Evolutionary conservation across 2,797 vertebrate genomes (phyloP).

Genomic region (Alca torda): DNA sequence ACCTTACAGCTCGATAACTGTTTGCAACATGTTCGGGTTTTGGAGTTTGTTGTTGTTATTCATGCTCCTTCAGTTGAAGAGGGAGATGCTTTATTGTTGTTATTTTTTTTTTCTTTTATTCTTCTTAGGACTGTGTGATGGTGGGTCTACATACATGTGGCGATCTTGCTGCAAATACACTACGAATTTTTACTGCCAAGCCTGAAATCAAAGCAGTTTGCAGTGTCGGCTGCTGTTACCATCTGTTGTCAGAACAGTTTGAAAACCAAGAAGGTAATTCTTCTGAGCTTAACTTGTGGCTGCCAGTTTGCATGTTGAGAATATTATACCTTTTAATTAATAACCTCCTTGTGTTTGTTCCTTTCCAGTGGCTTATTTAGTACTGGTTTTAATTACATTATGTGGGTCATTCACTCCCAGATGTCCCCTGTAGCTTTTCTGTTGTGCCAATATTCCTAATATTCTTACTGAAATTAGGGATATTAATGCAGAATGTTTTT

Average conservation of each 20-base stretch:
- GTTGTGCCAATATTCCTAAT: constrained; percentile 4
- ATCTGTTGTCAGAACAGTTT: constrained; percentile 83
- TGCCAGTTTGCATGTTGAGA: background rate
- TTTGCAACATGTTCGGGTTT: background rate
- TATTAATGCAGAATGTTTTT: constrained; percentile 9
- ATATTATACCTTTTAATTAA: constrained; percentile 28
- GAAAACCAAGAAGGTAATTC: constrained; percentile 79
- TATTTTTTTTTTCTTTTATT: background rate
- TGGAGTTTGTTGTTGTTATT: background rate
- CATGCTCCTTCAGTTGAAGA: background rate
- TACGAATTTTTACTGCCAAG: constrained; percentile 88
- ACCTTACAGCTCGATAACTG: background rate
- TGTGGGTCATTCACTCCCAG: background rate
- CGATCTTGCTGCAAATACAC: constrained; percentile 86
- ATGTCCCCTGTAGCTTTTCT: constrained; percentile 15
- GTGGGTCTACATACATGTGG: constrained; percentile 97
- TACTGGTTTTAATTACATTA: constrained; percentile 15
- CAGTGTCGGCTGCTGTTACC: constrained; percentile 90
- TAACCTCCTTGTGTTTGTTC: background rate
- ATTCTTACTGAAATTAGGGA: constrained; percentile 29
- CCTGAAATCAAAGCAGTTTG: constrained; percentile 90
- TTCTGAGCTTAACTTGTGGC: background rate
- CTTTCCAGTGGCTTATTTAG: constrained; percentile 2
- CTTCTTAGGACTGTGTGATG: constrained; percentile 86
- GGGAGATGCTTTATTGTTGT: background rate